Evolutionary conservation across 1,140 invertebrate species (phyloP).

Genomic region (Gyrodactylus bullatarudis): DNA sequence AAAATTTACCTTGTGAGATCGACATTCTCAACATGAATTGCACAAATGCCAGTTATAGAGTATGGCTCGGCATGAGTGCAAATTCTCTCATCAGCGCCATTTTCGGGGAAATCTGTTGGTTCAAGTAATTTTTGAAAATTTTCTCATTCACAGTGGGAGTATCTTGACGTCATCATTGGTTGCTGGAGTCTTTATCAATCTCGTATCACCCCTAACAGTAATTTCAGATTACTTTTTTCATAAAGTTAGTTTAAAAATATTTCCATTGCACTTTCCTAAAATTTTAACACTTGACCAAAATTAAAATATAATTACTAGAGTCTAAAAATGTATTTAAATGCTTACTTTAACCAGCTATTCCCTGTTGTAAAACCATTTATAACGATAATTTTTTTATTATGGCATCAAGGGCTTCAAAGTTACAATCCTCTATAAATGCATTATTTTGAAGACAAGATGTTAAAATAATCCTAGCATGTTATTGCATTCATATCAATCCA

Average conservation of each 20-base stretch:
- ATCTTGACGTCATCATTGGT: not conserved
- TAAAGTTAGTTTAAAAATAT: not conserved
- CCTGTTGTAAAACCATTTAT: no score
- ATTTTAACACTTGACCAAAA: no score
- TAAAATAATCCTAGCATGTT: no score
- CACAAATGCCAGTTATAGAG: not conserved
- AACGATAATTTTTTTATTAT: no score
- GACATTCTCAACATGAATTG: not conserved
- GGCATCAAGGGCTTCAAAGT: no score
- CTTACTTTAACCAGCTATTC: no score
- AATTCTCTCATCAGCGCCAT: not conserved
- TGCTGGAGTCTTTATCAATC: not conserved
- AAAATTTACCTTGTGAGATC: not conserved
- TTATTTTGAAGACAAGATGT: no score
- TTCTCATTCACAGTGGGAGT: not conserved
- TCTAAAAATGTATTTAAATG: no score
- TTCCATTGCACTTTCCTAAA: not conserved
- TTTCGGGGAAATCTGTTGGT: not conserved
- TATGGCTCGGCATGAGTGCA: not conserved
- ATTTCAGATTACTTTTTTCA: not conserved
- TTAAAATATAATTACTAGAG: no score
- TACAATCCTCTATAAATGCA: no score
- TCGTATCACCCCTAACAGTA: not conserved
- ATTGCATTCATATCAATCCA: no score
- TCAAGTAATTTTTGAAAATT: not conserved